A percentile compares a stretch with the other conserved stretches of the same genome.
These are phyloP conservation scores for Patella caerulea DNA, from an alignment of 2,888 invertebrate genomes.

Conservation along the genomic window DNA sequence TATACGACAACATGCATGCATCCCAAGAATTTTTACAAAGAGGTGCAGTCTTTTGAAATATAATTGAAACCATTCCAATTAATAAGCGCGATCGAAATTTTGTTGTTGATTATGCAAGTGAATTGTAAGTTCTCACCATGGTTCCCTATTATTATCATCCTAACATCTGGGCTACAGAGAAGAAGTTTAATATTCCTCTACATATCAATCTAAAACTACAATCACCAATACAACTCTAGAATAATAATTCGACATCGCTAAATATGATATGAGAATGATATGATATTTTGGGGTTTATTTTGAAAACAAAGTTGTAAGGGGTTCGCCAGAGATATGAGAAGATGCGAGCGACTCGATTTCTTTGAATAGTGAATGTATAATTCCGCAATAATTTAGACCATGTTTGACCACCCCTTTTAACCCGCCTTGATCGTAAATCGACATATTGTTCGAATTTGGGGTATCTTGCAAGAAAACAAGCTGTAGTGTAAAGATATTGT, in stretches of 20 bases:
- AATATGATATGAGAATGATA: background rate
- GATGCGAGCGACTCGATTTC: background rate
- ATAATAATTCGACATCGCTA: background rate
- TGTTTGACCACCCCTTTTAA: conserved; percentile 11
- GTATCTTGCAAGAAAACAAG: background rate
- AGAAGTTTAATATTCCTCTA: background rate
- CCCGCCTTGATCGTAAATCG: background rate
- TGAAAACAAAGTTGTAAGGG: background rate
- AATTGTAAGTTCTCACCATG: too few relatives aligned
- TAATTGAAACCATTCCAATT: too few relatives aligned
- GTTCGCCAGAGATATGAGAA: background rate
- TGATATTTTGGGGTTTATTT: conserved; percentile 10
- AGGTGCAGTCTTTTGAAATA: too few relatives aligned
- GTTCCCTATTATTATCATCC: too few relatives aligned
- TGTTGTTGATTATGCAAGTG: too few relatives aligned
- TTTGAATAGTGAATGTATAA: background rate
- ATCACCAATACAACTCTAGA: background rate
- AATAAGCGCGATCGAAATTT: too few relatives aligned
- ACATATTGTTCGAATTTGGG: background rate
- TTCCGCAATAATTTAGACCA: conserved; percentile 2
- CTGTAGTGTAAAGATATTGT: background rate
- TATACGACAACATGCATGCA: too few relatives aligned
- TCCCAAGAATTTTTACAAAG: too few relatives aligned
- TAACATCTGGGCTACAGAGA: too few relatives aligned
- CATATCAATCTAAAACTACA: conserved; percentile 2